Evolutionary conservation across 2,888 invertebrate genomes (phyloP), one percentile per base, ranked within the genome.

Genomic region (Baccha elongata): DNA sequence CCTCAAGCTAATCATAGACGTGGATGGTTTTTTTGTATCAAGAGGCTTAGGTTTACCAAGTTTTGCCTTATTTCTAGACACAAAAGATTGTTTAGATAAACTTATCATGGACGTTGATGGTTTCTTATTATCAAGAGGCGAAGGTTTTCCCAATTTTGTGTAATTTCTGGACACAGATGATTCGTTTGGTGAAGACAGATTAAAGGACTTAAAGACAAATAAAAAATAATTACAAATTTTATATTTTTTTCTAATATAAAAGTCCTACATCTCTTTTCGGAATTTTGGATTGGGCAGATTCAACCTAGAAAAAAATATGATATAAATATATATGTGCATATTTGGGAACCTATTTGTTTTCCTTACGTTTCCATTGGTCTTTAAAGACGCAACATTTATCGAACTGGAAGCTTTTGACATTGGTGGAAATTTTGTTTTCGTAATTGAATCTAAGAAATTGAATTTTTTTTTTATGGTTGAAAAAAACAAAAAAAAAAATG

Each of bases 251-350:
- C 11, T 2, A 37, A 37, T 10, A 21, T 21, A 21, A 8, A 13
- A 21, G 10, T 5, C 67, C 40, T 37, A 72, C 81, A 53, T 62
- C 62, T 40, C 19, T 15, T 50, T 76, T 83, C 52, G 81, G 62
- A 76, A 83, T 83, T 83, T 76, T 83, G 0, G 81, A 72, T 42
- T 10, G 53, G 4, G 67, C 7, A 13, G 44, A 3, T 13, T 40
- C 11, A 13, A 29, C 1, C 48, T 37, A 19, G 4, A 32, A 26
- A 40, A 1, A 1, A 29, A n/a, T 3, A 40, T 35, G n/a, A n/a
- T n/a, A n/a, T n/a, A n/a, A n/a, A n/a, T n/a, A n/a, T n/a, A n/a
- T 3, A 35, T 35, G 10, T 35, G 5, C n/a, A 13, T 13, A n/a
- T 40, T n/a, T 40, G 1, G 7, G 13, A 15, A n/a, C n/a, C n/a